Evolutionary conservation across 1,140 invertebrate species (phyloP).

Genomic region (Tenebrio molitor): DNA sequence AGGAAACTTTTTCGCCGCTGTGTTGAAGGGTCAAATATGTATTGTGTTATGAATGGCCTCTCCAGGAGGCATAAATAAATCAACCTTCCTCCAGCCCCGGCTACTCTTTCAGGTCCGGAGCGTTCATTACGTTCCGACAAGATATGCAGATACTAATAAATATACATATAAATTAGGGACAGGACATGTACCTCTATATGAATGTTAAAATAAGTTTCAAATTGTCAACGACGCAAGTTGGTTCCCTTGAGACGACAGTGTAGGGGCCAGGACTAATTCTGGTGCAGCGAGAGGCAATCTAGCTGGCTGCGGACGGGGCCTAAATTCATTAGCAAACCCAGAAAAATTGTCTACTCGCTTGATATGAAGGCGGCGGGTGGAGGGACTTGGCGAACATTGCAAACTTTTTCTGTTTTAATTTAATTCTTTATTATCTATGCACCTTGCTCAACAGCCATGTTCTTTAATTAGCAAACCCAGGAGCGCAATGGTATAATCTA

Average conservation of each 20-base stretch:
- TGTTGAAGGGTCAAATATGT: slow-evolving; percentile 51
- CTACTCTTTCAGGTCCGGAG: slow-evolving; percentile 50
- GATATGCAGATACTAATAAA: slow-evolving; percentile 62
- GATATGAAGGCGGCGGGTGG: slow-evolving; percentile 53
- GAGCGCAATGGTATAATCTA: slow-evolving; percentile 43
- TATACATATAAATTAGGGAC: slow-evolving; percentile 64
- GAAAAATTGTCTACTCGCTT: slow-evolving; percentile 62
- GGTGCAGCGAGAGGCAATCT: slow-evolving; percentile 61
- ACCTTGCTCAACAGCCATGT: slow-evolving; percentile 47
- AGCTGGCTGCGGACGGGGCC: slow-evolving; percentile 53
- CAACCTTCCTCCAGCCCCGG: slow-evolving; percentile 35
- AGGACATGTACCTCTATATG: slow-evolving; percentile 63
- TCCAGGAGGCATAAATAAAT: slow-evolving; percentile 54
- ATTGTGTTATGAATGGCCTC: slow-evolving; percentile 51
- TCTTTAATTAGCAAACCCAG: slow-evolving; percentile 49
- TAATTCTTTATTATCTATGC: slow-evolving; percentile 58
- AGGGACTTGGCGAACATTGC: slow-evolving; percentile 46
- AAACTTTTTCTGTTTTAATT: slow-evolving; percentile 58
- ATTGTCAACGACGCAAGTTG: slow-evolving; percentile 67
- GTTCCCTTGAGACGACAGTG: slow-evolving; percentile 48
- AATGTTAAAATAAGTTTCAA: slow-evolving; percentile 69
- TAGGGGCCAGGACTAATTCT: slow-evolving; percentile 58
- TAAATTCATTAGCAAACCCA: slow-evolving; percentile 65
- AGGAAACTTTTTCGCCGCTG: slow-evolving; percentile 48
- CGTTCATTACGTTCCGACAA: slow-evolving; percentile 53